Evolutionary conservation across 1,140 invertebrate genomes (phyloP).

Genomic region (Pachyrhynchus sulphureomaculatus): DNA sequence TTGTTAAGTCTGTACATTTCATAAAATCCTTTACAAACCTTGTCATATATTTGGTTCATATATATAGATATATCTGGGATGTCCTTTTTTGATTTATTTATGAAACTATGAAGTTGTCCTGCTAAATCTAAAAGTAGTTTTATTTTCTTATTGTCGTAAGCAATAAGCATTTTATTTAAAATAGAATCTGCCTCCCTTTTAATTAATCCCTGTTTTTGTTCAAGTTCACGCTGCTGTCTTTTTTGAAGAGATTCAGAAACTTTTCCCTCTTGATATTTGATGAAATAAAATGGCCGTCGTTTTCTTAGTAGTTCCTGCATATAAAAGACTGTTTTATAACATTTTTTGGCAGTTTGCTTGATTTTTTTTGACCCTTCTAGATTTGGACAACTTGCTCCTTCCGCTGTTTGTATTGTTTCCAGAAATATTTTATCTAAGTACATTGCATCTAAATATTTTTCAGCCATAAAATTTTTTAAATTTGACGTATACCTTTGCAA

Average conservation of each 20-base stretch:
- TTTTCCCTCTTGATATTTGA: constrained; percentile 56
- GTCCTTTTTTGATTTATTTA: constrained; percentile 42
- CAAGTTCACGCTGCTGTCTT: constrained; percentile 50
- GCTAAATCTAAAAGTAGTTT: constrained; percentile 41
- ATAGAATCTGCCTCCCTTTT: constrained; percentile 53
- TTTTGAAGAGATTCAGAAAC: constrained; percentile 52
- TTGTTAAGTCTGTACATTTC: constrained; percentile 40
- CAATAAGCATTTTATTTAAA: constrained; percentile 51
- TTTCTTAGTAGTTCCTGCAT: constrained; percentile 55
- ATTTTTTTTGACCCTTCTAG: constrained; percentile 51
- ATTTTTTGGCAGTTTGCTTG: constrained; percentile 49
- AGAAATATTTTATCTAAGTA: constrained; percentile 57
- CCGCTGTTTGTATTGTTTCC: constrained; percentile 50
- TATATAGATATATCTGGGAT: constrained; percentile 41
- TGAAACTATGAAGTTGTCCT: constrained; percentile 50
- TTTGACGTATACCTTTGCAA: constrained; percentile 53
- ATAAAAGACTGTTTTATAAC: constrained; percentile 47
- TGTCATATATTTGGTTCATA: constrained; percentile 37
- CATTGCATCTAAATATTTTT: constrained; percentile 57
- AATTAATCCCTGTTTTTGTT: constrained; percentile 51
- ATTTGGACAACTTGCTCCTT: constrained; percentile 53
- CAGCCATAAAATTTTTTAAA: constrained; percentile 53
- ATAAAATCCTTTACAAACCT: constrained; percentile 39
- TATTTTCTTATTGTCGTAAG: constrained; percentile 50
- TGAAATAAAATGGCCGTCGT: constrained; percentile 58